phyloP scores from a whole-genome alignment of 2,888 invertebrate genomes.

The Hylaea fasciaria region DNA sequence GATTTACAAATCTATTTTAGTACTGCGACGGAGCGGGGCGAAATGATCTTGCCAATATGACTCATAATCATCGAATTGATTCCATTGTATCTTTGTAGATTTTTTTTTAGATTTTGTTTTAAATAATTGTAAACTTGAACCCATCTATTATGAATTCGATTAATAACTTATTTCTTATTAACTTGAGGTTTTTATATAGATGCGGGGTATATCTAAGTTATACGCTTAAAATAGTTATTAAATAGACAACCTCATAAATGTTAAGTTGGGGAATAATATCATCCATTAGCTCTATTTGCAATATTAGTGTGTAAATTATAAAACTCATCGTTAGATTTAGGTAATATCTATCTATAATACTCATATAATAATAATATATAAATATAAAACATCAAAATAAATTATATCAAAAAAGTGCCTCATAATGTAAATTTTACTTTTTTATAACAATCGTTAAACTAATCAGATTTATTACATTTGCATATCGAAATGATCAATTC shows the following conservation, averaged over 20 bases:
- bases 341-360: no score
- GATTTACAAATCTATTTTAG: constrained; percentile 36
- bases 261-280: no score
- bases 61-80: constrained; percentile 1
- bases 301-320: not conserved
- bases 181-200: no score
- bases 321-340: not conserved
- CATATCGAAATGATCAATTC: not conserved
- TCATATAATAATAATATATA: no score
- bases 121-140: no score
- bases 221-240: no score
- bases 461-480: constrained; percentile 11
- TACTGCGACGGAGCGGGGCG: constrained; percentile 9
- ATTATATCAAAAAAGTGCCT: constrained; percentile 13
- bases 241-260: no score
- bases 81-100: not conserved
- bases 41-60: constrained; percentile 13
- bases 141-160: no score
- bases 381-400: not conserved
- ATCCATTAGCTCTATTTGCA: no score
- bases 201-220: no score
- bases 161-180: no score
- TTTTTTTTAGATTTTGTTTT: no score
- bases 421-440: constrained; percentile 17
- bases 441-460: constrained; percentile 13